Conservation (phyloP, 2,113 vertebrate species). For the Chiloscyllium plagiosum region DNA sequence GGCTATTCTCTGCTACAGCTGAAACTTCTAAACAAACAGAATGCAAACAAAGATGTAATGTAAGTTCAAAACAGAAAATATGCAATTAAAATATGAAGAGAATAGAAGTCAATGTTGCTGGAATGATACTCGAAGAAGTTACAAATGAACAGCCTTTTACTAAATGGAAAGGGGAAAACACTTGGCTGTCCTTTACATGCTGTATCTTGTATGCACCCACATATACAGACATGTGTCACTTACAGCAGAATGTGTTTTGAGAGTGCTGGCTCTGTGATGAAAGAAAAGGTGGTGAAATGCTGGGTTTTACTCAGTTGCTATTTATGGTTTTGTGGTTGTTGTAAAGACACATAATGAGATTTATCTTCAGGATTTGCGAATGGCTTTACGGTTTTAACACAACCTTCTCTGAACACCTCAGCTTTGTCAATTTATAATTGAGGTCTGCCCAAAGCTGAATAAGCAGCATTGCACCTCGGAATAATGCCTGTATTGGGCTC, state of each 20-base stretch:
- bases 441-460: background rate
- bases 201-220: background rate
- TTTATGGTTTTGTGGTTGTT: slow-evolving; percentile 17
- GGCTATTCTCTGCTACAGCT: background rate
- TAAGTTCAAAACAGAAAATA: background rate
- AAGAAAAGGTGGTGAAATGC: background rate
- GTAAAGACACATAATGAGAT: background rate
- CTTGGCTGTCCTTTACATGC: background rate
- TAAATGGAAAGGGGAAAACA: background rate
- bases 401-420: background rate
- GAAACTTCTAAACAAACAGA: background rate
- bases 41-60: background rate
- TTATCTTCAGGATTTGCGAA: slow-evolving; percentile 16
- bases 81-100: background rate
- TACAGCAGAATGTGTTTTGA: background rate
- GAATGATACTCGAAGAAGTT: background rate
- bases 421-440: background rate
- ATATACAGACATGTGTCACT: background rate
- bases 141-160: background rate
- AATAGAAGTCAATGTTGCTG: background rate
- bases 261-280: background rate
- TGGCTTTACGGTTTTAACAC: slow-evolving; percentile 21
- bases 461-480: background rate
- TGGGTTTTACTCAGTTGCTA: background rate
- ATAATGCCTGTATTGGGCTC: too few relatives aligned